Evolutionary conservation across 37 sponge, comb jelly and placozoan genomes (phyloP).

Genomic region (Beroe forskalii): DNA sequence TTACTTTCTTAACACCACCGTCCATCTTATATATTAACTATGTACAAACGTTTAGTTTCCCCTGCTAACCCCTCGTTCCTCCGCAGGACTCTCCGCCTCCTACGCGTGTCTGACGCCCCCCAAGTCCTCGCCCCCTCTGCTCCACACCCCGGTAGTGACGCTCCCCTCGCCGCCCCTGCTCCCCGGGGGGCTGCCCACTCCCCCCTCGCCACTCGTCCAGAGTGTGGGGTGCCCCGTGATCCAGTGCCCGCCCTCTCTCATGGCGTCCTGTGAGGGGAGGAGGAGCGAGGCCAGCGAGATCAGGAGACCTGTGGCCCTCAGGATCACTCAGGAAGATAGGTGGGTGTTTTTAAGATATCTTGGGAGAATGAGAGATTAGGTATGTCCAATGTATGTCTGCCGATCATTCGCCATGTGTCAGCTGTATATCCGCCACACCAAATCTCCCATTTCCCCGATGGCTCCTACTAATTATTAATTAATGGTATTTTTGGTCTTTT

Average conservation of each 20-base stretch:
- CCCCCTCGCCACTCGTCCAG: background rate
- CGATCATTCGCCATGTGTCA: no score
- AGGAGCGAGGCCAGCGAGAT: background rate
- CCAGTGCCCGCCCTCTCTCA: background rate
- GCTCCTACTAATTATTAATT: no score
- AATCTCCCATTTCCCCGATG: no score
- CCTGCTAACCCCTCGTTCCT: no score
- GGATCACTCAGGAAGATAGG: constrained; percentile 51
- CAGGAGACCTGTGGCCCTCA: constrained; percentile 24
- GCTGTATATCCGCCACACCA: no score
- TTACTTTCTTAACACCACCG: no score
- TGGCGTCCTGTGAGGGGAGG: background rate
- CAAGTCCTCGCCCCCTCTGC: background rate
- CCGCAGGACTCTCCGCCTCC: background rate
- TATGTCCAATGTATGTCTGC: no score
- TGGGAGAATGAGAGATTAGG: no score
- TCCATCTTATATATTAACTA: no score
- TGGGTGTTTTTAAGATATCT: background rate
- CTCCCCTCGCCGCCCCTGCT: background rate
- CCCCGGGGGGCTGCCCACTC: background rate
- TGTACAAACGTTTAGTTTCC: no score
- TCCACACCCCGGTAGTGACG: background rate
- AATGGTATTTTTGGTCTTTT: no score
- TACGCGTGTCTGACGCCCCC: background rate
- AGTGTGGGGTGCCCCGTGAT: background rate